These are phyloP conservation scores for Littorina saxatilis DNA, from an alignment of 1,140 invertebrate species.

Conservation along the genomic window DNA sequence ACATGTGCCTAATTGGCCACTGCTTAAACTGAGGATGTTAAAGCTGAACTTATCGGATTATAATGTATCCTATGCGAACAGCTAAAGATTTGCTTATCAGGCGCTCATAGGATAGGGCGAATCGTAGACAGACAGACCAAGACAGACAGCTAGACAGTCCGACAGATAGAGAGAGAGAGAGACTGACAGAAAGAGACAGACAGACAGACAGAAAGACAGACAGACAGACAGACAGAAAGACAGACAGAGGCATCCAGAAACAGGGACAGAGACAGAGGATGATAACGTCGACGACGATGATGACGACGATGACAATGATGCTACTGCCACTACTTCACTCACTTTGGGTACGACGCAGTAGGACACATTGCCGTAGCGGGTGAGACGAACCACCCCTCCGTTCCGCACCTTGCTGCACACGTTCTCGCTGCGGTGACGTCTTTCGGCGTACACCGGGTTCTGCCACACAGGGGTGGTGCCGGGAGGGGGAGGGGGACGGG, in stretches of 20 bases:
- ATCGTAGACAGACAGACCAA: not conserved
- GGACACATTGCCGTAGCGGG: slow-evolving; percentile 13
- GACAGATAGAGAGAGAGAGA: no score
- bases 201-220: no score
- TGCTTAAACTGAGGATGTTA: no score
- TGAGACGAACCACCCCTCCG: slow-evolving; percentile 11
- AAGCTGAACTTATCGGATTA: no score
- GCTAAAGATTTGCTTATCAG: not conserved
- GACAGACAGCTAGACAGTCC: no score
- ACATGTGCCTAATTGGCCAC: no score
- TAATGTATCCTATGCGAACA: no score
- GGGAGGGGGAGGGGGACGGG: not conserved
- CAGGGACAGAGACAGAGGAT: not conserved
- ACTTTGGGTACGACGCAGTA: slow-evolving; percentile 37
- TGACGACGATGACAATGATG: not conserved
- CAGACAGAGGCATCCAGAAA: no score
- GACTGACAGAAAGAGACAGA: no score
- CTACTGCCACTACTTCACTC: not conserved
- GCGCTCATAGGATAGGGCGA: not conserved
- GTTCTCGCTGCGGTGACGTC: not conserved
- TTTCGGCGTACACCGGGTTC: not conserved
- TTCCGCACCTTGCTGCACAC: not conserved
- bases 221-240: no score
- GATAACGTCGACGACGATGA: slow-evolving; percentile 4
- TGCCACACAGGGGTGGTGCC: not conserved